Percentiles rank a stretch among this genome's conserved stretches.
Conservation (phyloP, 2,888 invertebrate genomes). For the Onchidella celtica region DNA sequence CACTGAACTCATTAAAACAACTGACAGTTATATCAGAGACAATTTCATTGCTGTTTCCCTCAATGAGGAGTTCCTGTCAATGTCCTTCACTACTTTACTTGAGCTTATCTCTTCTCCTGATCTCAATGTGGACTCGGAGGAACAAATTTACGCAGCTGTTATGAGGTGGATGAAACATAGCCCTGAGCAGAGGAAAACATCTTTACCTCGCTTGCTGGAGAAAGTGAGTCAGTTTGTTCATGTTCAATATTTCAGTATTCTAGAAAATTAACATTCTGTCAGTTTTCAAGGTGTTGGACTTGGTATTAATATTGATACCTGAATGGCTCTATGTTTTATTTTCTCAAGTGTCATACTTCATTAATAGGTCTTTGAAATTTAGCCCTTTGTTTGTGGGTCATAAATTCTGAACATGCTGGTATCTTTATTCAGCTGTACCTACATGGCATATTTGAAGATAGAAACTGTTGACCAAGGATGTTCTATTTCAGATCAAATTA, state of each 20-base stretch:
- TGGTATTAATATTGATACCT: too few relatives aligned
- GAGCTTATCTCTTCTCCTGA: slow-evolving; percentile 73
- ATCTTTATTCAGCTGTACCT: too few relatives aligned
- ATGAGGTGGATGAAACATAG: slow-evolving; percentile 80
- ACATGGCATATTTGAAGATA: too few relatives aligned
- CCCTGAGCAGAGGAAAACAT: slow-evolving; percentile 64
- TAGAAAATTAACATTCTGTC: too few relatives aligned
- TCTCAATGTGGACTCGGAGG: slow-evolving; percentile 74
- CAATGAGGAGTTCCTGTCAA: slow-evolving; percentile 74
- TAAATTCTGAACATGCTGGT: too few relatives aligned
- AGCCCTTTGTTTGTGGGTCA: too few relatives aligned
- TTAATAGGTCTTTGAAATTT: too few relatives aligned
- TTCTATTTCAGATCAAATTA: slow-evolving; percentile 77
- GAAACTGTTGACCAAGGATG: too few relatives aligned
- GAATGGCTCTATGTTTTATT: too few relatives aligned
- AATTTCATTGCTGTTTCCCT: slow-evolving; percentile 75
- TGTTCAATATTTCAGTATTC: neutral
- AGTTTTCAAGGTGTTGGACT: too few relatives aligned
- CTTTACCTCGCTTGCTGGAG: slow-evolving; percentile 73
- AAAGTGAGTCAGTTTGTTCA: slow-evolving; percentile 18
- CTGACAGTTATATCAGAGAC: slow-evolving; percentile 76
- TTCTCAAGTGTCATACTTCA: too few relatives aligned
- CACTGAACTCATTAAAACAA: slow-evolving; percentile 72
- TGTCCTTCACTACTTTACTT: slow-evolving; percentile 72
- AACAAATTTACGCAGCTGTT: slow-evolving; percentile 69